Conservation (phyloP, 2,113 vertebrate species). For the Pungitius pungitius region DNA sequence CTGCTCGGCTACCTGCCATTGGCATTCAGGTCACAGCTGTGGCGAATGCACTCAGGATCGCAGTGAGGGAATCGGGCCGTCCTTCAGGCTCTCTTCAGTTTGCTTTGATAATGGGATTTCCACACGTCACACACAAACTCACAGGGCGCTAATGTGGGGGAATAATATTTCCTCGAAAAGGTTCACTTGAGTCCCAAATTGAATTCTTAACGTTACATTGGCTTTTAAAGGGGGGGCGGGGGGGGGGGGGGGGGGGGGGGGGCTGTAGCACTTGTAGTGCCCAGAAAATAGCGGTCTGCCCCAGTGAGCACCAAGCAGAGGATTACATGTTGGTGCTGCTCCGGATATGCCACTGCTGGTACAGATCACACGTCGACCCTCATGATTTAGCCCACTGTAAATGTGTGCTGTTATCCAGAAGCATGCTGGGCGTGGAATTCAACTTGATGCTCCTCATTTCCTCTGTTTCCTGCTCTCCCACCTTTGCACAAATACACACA, state of each 20-base stretch:
- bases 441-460: slow-evolving; percentile 36
- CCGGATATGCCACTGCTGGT: slow-evolving; percentile 25
- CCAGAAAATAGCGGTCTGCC: slow-evolving; percentile 52
- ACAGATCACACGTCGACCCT: slow-evolving; percentile 24
- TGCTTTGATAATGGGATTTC: slow-evolving; percentile 68
- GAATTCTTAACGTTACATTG: slow-evolving; percentile 60
- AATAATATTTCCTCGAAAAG: slow-evolving; percentile 56
- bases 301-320: slow-evolving; percentile 34
- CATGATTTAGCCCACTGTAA: slow-evolving; percentile 47
- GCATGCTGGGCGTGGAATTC: slow-evolving; percentile 45
- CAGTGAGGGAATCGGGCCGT: slow-evolving; percentile 53
- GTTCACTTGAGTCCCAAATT: slow-evolving; percentile 56
- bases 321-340: slow-evolving; percentile 46
- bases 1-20: slow-evolving; percentile 25
- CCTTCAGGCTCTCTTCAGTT: slow-evolving; percentile 58
- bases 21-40: slow-evolving; percentile 59
- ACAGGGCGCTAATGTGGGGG: slow-evolving; percentile 49
- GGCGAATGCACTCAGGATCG: slow-evolving; percentile 41
- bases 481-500: slow-evolving; percentile 19
- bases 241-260: too few species aligned
- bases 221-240: slow-evolving; percentile 58
- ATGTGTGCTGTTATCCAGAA: slow-evolving; percentile 27
- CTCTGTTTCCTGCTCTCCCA: slow-evolving; percentile 24
- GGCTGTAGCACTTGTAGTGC: slow-evolving; percentile 43
- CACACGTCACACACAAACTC: slow-evolving; percentile 56